Evolutionary conservation across 2,113 vertebrate species (phyloP).

Genomic region (Semicossyphus pulcher): DNA sequence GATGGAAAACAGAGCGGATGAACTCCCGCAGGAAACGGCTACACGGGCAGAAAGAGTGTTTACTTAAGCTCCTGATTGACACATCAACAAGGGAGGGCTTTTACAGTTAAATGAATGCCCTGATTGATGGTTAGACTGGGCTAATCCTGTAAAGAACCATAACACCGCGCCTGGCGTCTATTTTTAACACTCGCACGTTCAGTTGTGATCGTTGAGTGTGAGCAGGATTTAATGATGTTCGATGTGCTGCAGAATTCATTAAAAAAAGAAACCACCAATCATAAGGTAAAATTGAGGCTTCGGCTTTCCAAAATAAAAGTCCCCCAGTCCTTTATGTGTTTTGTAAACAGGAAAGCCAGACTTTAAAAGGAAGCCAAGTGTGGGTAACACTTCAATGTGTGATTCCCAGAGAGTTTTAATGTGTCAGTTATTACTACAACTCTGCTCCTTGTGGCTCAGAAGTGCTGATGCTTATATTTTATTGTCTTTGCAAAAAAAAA

Average conservation of each 20-base stretch:
- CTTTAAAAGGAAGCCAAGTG: background rate
- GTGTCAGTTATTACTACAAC: background rate
- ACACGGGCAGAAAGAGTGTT: constrained; percentile 9
- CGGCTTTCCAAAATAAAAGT: background rate
- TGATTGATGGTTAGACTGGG: constrained; percentile 13
- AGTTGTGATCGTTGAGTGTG: background rate
- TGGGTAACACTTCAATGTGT: background rate
- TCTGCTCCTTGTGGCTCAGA: background rate
- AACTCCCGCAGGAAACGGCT: constrained; percentile 30
- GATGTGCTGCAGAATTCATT: too few species aligned
- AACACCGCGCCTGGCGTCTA: background rate
- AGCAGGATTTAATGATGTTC: constrained; percentile 8
- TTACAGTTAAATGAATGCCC: constrained; percentile 3
- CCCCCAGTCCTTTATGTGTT: background rate
- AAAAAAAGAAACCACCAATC: too few species aligned
- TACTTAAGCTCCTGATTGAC: constrained; percentile 24
- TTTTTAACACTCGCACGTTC: background rate
- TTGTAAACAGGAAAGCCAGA: background rate
- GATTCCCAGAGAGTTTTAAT: constrained; percentile 5
- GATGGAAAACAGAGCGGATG: constrained; percentile 36
- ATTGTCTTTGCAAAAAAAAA: background rate
- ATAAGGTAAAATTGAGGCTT: background rate
- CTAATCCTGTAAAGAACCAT: constrained; percentile 10
- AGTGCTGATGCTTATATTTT: background rate
- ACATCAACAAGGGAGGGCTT: background rate